phyloP scores from a whole-genome alignment of 2,113 vertebrate species.

The Corvus hawaiiensis region DNA sequence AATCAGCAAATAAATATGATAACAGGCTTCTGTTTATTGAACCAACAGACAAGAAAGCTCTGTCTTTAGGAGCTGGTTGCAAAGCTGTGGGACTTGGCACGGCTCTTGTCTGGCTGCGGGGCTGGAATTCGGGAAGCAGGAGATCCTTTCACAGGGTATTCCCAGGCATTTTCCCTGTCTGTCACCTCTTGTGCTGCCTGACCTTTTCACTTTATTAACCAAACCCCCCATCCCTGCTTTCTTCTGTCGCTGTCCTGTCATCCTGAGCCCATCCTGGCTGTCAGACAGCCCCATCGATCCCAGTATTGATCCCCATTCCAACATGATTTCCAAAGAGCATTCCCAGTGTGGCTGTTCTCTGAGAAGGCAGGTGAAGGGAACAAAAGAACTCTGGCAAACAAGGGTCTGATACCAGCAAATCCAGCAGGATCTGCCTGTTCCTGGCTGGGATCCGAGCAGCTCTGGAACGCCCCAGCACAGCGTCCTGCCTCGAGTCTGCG shows the following conservation, averaged over 20 bases:
- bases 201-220: background rate
- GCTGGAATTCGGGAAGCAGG: background rate
- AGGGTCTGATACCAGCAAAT: accelerated
- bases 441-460: background rate
- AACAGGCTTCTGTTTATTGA: background rate
- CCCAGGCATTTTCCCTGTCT: background rate
- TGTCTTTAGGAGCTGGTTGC: background rate
- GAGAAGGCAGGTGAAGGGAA: background rate
- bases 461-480: background rate
- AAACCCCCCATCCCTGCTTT: background rate
- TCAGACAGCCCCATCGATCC: background rate
- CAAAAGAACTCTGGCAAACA: background rate
- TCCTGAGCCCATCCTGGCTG: background rate
- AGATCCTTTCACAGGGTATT: background rate
- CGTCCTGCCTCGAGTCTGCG: background rate
- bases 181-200: background rate
- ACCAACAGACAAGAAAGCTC: background rate
- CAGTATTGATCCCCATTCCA: background rate
- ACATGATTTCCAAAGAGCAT: accelerated
- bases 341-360: background rate
- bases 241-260: background rate
- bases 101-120: background rate
- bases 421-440: background rate
- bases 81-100: background rate
- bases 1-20: conserved; percentile 21